A percentile compares a stretch with the other conserved stretches of the same genome.
Conservation (phyloP, 2,888 invertebrate species). For the Agrenia bidenticulata region DNA sequence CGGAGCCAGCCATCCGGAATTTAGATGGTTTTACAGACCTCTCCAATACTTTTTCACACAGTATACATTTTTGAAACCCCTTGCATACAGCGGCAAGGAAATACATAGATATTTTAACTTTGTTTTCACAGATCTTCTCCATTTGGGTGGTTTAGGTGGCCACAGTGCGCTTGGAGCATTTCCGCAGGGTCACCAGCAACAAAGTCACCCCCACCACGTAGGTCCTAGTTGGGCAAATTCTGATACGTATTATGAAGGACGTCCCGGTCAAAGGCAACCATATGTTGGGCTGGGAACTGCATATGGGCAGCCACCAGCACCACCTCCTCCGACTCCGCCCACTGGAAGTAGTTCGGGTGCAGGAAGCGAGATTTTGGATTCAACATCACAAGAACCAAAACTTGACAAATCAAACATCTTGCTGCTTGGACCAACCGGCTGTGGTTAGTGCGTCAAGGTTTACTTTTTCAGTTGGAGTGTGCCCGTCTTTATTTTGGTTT, state of each 20-base stretch:
- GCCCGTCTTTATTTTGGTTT: too few relatives aligned
- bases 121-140: slow-evolving; percentile 71
- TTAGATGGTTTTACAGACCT: slow-evolving; percentile 51
- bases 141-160: slow-evolving; percentile 77
- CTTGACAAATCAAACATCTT: slow-evolving; percentile 75
- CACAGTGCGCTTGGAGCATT: slow-evolving; percentile 63
- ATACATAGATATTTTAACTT: neutral
- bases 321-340: slow-evolving; percentile 26
- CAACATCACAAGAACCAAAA: slow-evolving; percentile 69
- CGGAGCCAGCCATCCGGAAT: slow-evolving; percentile 45
- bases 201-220: slow-evolving; percentile 43
- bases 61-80: slow-evolving; percentile 21
- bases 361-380: slow-evolving; percentile 76
- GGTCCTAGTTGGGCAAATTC: slow-evolving; percentile 52
- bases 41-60: slow-evolving; percentile 49
- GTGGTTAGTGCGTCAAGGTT: neutral
- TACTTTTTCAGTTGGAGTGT: too few relatives aligned
- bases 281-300: slow-evolving; percentile 38
- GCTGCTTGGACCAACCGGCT: slow-evolving; percentile 64
- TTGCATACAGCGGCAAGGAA: neutral
- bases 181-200: slow-evolving; percentile 49
- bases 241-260: slow-evolving; percentile 52
- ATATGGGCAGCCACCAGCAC: slow-evolving; percentile 33
- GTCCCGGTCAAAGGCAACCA: slow-evolving; percentile 39
- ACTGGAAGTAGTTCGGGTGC: slow-evolving; percentile 37